Percentiles rank a stretch among this genome's conserved stretches.
Conservation (phyloP, 2,113 vertebrate species). For the Passer montanus region DNA sequence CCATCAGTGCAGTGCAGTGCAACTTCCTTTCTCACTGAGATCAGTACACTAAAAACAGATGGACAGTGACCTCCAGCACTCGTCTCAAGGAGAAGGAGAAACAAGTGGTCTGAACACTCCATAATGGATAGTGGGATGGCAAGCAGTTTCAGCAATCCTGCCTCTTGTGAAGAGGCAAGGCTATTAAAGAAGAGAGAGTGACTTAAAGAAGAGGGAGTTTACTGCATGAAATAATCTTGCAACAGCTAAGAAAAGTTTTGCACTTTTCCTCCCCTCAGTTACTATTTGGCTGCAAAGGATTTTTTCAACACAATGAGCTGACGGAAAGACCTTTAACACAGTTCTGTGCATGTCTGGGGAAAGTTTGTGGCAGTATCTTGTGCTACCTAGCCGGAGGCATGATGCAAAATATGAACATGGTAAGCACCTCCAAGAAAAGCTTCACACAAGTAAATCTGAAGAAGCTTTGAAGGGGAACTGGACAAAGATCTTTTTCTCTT, state of each 20-base stretch:
- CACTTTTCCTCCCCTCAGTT: neutral
- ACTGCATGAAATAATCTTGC: neutral
- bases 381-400: rapidly evolving
- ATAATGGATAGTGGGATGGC: neutral
- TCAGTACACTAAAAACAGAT: neutral
- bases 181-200: neutral
- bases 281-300: neutral
- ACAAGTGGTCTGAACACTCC: neutral
- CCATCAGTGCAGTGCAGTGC: neutral
- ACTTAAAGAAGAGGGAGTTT: neutral
- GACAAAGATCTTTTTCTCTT: neutral
- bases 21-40: neutral
- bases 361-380: neutral
- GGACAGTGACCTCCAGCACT: neutral
- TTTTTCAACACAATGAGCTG: neutral
- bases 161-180: neutral
- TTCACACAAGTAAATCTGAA: neutral
- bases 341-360: neutral
- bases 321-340: neutral
- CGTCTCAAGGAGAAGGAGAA: neutral
- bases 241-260: neutral
- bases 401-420: neutral
- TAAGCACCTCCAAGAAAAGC: neutral
- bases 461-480: neutral
- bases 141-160: neutral